Base-by-base conservation (phyloP, 2,113 vertebrate species). In the Ceuthmochares aereus region DNA sequence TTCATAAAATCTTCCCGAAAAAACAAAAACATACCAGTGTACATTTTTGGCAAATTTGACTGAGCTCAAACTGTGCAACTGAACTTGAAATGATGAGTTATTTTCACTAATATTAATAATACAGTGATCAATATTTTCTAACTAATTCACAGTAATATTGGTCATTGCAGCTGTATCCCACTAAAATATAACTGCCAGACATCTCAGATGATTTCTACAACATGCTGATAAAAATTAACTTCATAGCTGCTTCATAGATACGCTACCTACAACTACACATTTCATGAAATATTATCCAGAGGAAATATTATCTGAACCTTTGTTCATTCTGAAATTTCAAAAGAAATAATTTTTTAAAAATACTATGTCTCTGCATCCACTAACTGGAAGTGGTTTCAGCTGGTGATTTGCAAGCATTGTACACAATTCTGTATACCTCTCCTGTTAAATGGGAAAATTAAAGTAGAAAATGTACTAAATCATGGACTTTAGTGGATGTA, bases 1-100 rank as follows among this genome's bases (percentile, higher is more conserved):
- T 97, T 96, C 96, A 98, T 95, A 97, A 96, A 95, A 93, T 91
- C 94, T 97, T 91, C 96, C 95, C 91, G 92, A 84, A 96, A 94
- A 95, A 74, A 96, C 93, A 98, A 86, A 98, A 98, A 95, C 73
- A 95, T 89, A 90, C 40, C 87, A 91, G 91, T 84, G 89, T 95
- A 97, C 89, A 94, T 96, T 98, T 97, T 95, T 94, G 96, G 96
- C 94, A 93, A 84, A 92, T 93, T 92, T 98, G 84, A 97, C 96
- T 76, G 80, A 97, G 85, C 63, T 80, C 90, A 97, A 81, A 84
- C 84, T 93, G 76, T 51, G 62, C 62, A 75, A 73, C 40, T 96
- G 88, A 63, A 96, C 84, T 97, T 85, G 82, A 92, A 91, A 95
- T 63, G 79, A 45, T 76, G 64, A 82, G 87, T 64, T 97, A 58